A percentile compares a stretch with the other conserved stretches of the same genome.
Evolutionary conservation across 2,113 vertebrate genomes (phyloP).

Genomic region (Psilopsiagon aurifrons): DNA sequence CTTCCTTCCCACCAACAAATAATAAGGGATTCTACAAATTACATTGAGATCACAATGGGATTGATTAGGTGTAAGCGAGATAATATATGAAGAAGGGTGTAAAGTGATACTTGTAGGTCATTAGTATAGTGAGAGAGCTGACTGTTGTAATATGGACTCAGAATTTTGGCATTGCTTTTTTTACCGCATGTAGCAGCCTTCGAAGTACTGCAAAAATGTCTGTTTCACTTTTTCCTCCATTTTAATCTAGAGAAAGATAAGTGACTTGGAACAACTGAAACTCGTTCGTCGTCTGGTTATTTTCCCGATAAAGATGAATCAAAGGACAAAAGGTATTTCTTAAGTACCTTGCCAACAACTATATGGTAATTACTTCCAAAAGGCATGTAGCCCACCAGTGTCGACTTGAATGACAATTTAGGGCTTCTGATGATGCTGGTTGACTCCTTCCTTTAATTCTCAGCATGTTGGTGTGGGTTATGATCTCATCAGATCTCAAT

Average conservation of each 20-base stretch:
- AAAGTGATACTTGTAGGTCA: constrained; percentile 27
- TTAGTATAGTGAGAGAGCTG: neutral
- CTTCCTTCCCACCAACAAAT: neutral
- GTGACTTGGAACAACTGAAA: neutral
- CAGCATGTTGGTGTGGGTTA: neutral
- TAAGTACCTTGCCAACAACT: neutral
- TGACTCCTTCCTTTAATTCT: neutral
- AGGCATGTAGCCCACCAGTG: neutral
- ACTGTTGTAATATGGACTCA: neutral
- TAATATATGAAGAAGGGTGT: constrained; percentile 23
- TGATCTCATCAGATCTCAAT: constrained; percentile 10
- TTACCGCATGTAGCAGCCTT: neutral
- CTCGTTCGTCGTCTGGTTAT: neutral
- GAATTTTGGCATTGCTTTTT: constrained; percentile 17
- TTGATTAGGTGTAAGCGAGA: constrained; percentile 38
- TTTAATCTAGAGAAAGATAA: neutral
- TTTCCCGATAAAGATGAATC: constrained; percentile 16
- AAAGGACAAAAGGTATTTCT: neutral
- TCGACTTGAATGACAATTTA: neutral
- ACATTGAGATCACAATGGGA: neutral
- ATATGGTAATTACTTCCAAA: neutral
- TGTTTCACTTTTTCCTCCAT: neutral
- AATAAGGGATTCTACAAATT: constrained; percentile 27
- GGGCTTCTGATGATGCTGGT: neutral
- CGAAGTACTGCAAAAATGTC: neutral